phyloP scores from a whole-genome alignment of 2,888 invertebrate species.

The Galerucella calmariensis region DNA sequence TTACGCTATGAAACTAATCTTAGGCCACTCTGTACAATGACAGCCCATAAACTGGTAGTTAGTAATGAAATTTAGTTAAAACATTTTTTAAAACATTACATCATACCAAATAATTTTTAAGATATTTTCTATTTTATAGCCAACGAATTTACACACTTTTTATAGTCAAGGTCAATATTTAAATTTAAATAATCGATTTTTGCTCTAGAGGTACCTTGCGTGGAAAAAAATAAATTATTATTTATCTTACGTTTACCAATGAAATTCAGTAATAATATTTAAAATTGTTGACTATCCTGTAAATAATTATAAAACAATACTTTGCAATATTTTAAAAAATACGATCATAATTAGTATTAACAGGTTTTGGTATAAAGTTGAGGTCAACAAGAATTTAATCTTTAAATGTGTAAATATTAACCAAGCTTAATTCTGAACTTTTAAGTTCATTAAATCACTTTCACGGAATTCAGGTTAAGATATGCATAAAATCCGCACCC shows the following conservation, averaged over 20 bases:
- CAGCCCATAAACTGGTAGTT: neutral
- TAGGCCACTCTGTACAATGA: neutral
- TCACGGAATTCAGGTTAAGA: neutral
- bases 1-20: too few species aligned
- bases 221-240: too few species aligned
- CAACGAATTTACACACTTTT: neutral
- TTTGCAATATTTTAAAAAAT: too few species aligned
- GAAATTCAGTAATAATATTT: too few species aligned
- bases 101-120: neutral
- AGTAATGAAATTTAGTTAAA: neutral
- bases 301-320: too few species aligned
- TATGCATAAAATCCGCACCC: neutral
- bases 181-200: neutral
- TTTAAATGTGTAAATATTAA: neutral
- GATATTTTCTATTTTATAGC: neutral
- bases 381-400: neutral
- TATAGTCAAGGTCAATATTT: constrained; percentile 10
- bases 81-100: neutral
- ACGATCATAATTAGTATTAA: neutral
- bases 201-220: neutral
- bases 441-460: neutral
- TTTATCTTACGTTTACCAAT: too few species aligned
- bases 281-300: too few species aligned
- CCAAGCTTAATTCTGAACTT: too few species aligned
- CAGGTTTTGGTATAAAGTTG: neutral